Evolutionary conservation across 2,888 invertebrate genomes (phyloP), one percentile per base, ranked within the genome.

Genomic region (Chrysomela aeneicollis): DNA sequence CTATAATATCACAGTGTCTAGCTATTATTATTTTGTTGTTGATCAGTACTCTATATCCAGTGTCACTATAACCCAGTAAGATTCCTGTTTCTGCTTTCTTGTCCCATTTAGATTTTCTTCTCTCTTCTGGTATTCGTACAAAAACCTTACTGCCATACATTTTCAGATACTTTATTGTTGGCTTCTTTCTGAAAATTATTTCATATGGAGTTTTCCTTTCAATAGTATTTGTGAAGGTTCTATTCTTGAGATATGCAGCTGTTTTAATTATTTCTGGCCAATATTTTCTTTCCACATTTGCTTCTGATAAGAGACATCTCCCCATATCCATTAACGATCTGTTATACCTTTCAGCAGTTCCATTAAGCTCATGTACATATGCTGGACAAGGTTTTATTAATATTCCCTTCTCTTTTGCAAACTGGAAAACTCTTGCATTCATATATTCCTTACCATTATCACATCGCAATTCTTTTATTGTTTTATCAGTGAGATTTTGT

Each of bases 201-300:
- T 63, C 63, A 49, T 53, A 63, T 26, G 59, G 59, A 9, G 63
- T 63, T 63, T 52, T 63, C 12, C n/a, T 59, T 10, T 21, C 26
- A 50, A 47, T 52, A 5, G 42, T 58, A 22, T 52, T 47, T 26
- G 42, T 30, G 52, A 53, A n/a, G 10, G 59, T 54, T 55, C 55
- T 46, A 18, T 55, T 61, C 18, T 37, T 53, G 4, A 63, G 2
- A 50, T 63, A 63, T 52, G 51, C 62, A 37, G 62, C 55, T 22
- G 62, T 52, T 42, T 52, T 19, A 22, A 62, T 52, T 26, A 22
- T 18, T 35, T 63, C 63, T 18, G 59, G 59, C 63, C 63, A 59
- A 47, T 22, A 59, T 42, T 42, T 51, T 47, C 35, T 63, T 9
- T 37, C 51, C n/a, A 52, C 26, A 21, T 63, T 63, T 37, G 58